Evolutionary conservation across 2,797 vertebrate genomes (phyloP).

Genomic region (Melopsittacus undulatus): DNA sequence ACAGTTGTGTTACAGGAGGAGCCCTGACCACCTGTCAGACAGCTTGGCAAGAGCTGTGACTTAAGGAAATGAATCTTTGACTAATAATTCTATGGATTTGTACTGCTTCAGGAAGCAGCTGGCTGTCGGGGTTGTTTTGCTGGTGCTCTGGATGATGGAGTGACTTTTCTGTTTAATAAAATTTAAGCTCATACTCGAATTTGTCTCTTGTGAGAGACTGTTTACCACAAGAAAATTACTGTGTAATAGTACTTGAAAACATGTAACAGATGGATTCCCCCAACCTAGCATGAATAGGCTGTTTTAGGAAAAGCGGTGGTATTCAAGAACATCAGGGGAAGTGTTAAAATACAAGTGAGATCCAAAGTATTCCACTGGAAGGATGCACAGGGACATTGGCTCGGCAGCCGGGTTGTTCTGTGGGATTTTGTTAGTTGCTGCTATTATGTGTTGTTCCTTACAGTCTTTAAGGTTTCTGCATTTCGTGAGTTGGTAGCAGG

Average conservation of each 20-base stretch:
- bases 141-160: not conserved
- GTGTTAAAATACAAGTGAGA: not conserved
- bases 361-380: accelerated
- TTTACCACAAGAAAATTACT: not conserved
- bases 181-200: accelerated
- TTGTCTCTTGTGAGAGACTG: not conserved
- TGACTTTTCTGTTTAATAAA: not conserved
- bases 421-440: not conserved
- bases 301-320: not conserved
- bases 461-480: not conserved
- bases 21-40: not conserved
- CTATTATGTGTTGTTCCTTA: not conserved
- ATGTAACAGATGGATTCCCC: not conserved
- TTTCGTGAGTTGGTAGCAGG: not conserved
- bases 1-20: not conserved
- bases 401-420: not conserved
- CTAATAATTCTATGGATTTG: accelerated
- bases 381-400: not conserved
- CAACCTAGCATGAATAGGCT: not conserved
- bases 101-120: not conserved
- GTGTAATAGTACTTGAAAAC: not conserved
- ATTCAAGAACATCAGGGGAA: not conserved
- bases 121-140: accelerated
- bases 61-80: not conserved
- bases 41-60: not conserved